These are phyloP conservation scores for Cantharis rufa DNA, from an alignment of 2,888 invertebrate species.

Conservation along the genomic window DNA sequence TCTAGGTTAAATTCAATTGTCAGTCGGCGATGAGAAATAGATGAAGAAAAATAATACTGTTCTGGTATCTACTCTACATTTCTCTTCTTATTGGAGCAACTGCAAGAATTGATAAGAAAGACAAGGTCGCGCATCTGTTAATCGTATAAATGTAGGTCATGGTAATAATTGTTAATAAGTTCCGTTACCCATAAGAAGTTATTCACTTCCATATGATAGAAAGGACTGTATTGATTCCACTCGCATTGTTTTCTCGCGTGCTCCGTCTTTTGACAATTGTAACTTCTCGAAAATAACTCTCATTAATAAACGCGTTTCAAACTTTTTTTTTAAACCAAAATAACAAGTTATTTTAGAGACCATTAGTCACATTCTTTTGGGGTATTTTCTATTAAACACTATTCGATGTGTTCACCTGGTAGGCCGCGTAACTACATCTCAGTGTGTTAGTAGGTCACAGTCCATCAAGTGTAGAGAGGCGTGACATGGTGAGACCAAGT, in stretches of 20 bases:
- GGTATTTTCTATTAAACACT: slow-evolving; percentile 10
- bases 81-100: slow-evolving; percentile 36
- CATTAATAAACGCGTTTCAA: background rate
- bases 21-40: slow-evolving; percentile 28
- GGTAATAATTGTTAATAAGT: slow-evolving; percentile 30
- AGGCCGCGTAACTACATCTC: slow-evolving; percentile 49
- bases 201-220: background rate
- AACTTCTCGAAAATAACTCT: background rate
- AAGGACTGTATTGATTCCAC: background rate
- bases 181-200: slow-evolving; percentile 30
- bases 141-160: slow-evolving; percentile 34
- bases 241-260: background rate
- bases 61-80: slow-evolving; percentile 35
- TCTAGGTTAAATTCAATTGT: slow-evolving; percentile 26
- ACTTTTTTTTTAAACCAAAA: background rate
- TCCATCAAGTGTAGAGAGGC: slow-evolving; percentile 47
- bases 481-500: slow-evolving; percentile 30
- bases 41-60: slow-evolving; percentile 16
- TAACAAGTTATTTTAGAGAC: background rate
- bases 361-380: background rate
- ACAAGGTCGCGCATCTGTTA: slow-evolving; percentile 39
- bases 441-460: slow-evolving; percentile 56
- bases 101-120: slow-evolving; percentile 34
- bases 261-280: background rate
- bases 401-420: slow-evolving; percentile 37